Conservation (phyloP, 2,797 vertebrate species). For the Alectoris magna region DNA sequence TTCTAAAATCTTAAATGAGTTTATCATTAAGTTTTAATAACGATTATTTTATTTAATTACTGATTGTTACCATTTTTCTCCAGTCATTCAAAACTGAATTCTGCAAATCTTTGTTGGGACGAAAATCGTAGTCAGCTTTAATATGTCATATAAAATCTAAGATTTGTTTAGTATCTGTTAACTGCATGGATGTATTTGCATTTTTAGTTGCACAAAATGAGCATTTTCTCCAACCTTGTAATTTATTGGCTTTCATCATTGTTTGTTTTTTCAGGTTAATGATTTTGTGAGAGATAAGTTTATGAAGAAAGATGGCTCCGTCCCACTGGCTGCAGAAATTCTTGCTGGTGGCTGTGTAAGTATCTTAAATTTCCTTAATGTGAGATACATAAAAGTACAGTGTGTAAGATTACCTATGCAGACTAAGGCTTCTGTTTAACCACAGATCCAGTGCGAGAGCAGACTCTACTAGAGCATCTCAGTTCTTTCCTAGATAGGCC, state of each 20-base stretch:
- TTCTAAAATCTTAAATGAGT: background rate
- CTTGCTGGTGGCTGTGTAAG: conserved; percentile 89
- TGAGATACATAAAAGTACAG: background rate
- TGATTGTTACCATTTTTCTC: background rate
- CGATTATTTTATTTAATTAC: background rate
- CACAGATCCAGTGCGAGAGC: conserved; percentile 59
- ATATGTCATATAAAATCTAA: background rate
- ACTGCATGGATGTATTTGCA: background rate
- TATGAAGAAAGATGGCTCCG: conserved; percentile 81
- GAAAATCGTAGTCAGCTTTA: background rate
- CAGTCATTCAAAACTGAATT: background rate
- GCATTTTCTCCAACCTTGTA: conserved; percentile 24
- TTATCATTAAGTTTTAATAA: background rate
- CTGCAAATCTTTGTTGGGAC: background rate
- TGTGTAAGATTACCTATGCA: background rate
- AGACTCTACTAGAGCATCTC: conserved; percentile 63
- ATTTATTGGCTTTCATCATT: conserved; percentile 30
- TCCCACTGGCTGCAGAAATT: conserved; percentile 85
- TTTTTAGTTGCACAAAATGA: background rate
- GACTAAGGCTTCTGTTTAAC: conserved; percentile 71
- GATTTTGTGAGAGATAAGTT: conserved; percentile 91
- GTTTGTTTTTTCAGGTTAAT: conserved; percentile 85
- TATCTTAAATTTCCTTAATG: conserved; percentile 60
- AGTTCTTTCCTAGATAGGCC: conserved; percentile 64
- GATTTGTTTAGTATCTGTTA: background rate